Evolutionary conservation across 2,888 invertebrate species (phyloP).

Genomic region (Caenorhabditis virilis): DNA sequence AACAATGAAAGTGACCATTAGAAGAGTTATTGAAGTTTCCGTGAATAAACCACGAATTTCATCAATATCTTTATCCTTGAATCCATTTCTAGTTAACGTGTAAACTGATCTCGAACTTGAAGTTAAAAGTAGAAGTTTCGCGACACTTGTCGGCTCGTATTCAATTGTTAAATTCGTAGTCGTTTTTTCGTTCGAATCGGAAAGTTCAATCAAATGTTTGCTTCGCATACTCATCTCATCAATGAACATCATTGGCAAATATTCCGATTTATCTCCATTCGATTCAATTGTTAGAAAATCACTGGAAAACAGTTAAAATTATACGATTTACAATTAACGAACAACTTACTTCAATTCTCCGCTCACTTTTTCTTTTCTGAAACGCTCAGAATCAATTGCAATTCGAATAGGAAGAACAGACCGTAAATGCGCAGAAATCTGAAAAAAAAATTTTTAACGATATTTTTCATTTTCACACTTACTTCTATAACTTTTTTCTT

Average conservation of each 20-base stretch:
- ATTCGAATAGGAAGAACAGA: constrained; percentile 35
- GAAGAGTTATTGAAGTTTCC: constrained; percentile 88
- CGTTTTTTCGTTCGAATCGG: not conserved
- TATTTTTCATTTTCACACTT: not conserved
- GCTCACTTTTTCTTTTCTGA: constrained; percentile 22
- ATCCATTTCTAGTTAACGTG: constrained; percentile 75
- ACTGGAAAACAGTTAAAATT: constrained; percentile 12
- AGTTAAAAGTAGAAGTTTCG: constrained; percentile 69
- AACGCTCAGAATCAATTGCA: constrained; percentile 33
- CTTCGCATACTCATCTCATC: constrained; percentile 83
- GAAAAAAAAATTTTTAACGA: not conserved
- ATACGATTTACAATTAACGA: not conserved
- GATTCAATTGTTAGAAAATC: constrained; percentile 24
- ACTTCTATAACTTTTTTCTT: constrained; percentile 5
- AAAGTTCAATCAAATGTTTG: constrained; percentile 75
- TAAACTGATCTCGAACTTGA: constrained; percentile 69
- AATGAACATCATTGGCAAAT: constrained; percentile 82
- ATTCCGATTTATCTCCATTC: constrained; percentile 66
- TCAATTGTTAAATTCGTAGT: constrained; percentile 49
- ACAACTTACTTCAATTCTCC: constrained; percentile 30
- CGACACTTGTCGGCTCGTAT: constrained; percentile 57
- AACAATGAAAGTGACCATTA: constrained; percentile 86
- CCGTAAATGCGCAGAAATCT: constrained; percentile 36
- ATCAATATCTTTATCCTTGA: constrained; percentile 90
- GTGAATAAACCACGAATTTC: constrained; percentile 84